These are phyloP conservation scores for Oreochromis niloticus DNA, from an alignment of 2,113 vertebrate genomes.

Conservation along the genomic window DNA sequence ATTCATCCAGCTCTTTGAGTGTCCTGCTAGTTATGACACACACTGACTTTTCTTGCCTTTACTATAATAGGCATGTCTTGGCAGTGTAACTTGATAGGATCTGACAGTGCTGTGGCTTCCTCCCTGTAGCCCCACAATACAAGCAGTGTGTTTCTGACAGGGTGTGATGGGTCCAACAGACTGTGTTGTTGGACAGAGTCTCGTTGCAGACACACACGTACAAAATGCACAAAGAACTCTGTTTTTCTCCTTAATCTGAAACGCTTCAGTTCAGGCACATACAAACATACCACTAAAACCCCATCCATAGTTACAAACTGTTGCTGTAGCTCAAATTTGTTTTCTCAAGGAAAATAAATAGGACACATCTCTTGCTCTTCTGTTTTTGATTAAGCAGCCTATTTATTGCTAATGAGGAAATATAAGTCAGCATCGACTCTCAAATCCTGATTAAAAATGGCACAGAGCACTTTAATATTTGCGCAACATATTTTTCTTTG, in stretches of 20 bases:
- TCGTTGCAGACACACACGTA: not conserved
- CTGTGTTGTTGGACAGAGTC: slow-evolving; percentile 8
- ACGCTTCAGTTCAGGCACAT: not conserved
- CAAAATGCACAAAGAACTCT: slow-evolving; percentile 6
- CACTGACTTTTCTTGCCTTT: slow-evolving; percentile 1
- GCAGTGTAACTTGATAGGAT: slow-evolving; percentile 32
- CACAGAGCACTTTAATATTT: not conserved
- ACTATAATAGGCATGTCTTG: slow-evolving; percentile 30
- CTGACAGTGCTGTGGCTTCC: slow-evolving; percentile 39
- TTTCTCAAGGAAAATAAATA: not conserved
- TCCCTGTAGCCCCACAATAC: slow-evolving; percentile 39
- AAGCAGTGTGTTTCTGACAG: slow-evolving; percentile 26
- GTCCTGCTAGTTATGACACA: slow-evolving; percentile 20
- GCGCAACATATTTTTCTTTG: not conserved
- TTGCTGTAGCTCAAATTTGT: not conserved
- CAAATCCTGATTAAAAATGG: not conserved
- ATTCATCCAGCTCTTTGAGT: slow-evolving; percentile 1
- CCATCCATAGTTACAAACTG: not conserved
- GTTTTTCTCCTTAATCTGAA: slow-evolving; percentile 16
- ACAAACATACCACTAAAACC: not conserved
- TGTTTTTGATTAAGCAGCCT: not conserved
- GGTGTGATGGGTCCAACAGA: slow-evolving; percentile 47
- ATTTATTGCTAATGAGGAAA: not conserved
- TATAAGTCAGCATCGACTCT: not conserved
- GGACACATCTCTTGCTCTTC: not conserved